Evolutionary conservation across 2,888 invertebrate species (phyloP).

Genomic region (Norana najaformis): DNA sequence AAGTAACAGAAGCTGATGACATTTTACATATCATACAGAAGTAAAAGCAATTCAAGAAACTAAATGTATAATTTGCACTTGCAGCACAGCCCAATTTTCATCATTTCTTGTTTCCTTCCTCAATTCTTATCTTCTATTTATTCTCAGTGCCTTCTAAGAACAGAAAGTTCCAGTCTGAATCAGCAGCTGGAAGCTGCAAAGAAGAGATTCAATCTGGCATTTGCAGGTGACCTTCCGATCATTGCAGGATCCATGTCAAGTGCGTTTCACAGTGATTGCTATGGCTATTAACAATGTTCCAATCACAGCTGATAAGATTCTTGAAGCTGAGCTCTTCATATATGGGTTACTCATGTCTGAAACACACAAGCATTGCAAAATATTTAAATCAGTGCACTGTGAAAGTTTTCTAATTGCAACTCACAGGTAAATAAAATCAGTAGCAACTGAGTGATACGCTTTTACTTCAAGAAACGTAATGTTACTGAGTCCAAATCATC

Average conservation of each 20-base stretch:
- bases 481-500: no score
- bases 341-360: neutral
- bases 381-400: neutral
- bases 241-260: neutral
- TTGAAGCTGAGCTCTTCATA: neutral
- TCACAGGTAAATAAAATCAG: neutral
- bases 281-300: neutral
- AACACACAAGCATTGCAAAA: neutral
- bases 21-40: neutral
- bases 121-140: neutral
- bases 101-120: neutral
- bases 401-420: neutral
- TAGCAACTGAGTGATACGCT: neutral
- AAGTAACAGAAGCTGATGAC: neutral
- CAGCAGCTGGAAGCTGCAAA: neutral
- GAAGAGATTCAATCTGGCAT: neutral
- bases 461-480: neutral
- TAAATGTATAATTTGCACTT: neutral
- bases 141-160: neutral
- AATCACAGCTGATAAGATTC: neutral
- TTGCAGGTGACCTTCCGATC: neutral
- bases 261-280: neutral
- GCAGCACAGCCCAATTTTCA: neutral
- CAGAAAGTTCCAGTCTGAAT: neutral
- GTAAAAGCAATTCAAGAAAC: neutral